A percentile compares a stretch with the other conserved stretches of the same genome.
phyloP scores from a whole-genome alignment of 2,888 invertebrate genomes.

The Trisateles emortualis region DNA sequence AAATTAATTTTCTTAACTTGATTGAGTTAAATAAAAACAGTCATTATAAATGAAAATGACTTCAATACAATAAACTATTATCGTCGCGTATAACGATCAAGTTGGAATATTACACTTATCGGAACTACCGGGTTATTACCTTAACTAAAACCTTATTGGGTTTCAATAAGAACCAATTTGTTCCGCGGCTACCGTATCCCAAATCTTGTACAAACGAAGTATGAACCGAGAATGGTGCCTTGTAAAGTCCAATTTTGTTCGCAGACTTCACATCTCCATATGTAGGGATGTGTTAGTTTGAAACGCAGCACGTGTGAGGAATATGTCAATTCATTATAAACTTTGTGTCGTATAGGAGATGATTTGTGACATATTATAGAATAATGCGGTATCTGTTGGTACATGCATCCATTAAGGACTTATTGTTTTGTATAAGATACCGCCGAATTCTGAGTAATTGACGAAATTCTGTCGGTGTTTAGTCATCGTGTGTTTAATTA shows the following conservation, averaged over 20 bases:
- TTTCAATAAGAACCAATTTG: constrained; percentile 57
- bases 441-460: constrained; percentile 76
- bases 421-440: constrained; percentile 73
- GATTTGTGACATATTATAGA: constrained; percentile 85
- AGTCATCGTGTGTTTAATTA: constrained; percentile 66
- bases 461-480: constrained; percentile 65
- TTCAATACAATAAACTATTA: constrained; percentile 48
- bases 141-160: constrained; percentile 48
- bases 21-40: constrained; percentile 35
- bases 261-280: constrained; percentile 21
- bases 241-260: constrained; percentile 47
- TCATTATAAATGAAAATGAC: constrained; percentile 42
- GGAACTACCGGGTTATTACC: constrained; percentile 39
- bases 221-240: constrained; percentile 12
- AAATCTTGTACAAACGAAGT: constrained; percentile 3
- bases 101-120: constrained; percentile 55
- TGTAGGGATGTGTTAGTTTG: constrained; percentile 55
- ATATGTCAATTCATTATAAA: constrained; percentile 87
- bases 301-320: constrained; percentile 77
- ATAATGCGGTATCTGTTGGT: constrained; percentile 80
- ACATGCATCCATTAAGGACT: constrained; percentile 72
- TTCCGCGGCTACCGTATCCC: constrained; percentile 34
- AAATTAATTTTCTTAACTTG: constrained; percentile 36
- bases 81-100: constrained; percentile 54
- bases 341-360: constrained; percentile 80